These are phyloP conservation scores for Drosophila austrosaltans DNA, from an alignment of 2,888 invertebrate genomes.

Conservation along the genomic window DNA sequence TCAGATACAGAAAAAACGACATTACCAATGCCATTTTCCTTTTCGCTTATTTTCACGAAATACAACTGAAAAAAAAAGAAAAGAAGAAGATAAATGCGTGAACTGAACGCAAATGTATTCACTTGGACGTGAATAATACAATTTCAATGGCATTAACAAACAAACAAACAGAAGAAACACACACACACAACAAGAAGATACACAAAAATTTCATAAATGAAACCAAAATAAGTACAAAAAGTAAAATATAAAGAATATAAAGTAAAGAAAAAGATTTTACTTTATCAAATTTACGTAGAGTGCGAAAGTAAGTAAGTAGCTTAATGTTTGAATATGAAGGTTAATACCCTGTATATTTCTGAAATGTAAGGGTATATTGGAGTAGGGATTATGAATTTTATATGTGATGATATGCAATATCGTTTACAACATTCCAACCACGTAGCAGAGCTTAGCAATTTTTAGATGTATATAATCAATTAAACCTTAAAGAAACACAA, in stretches of 20 bases:
- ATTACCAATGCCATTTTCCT: constrained; percentile 25
- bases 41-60: constrained; percentile 21
- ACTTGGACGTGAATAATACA: constrained; percentile 72
- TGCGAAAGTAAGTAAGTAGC: constrained; percentile 36
- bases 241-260: constrained; percentile 7
- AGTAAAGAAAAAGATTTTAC: constrained; percentile 44
- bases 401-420: too few species aligned
- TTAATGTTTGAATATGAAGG: constrained; percentile 44
- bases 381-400: too few species aligned
- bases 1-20: constrained; percentile 43
- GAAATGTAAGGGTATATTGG: background rate
- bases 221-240: constrained; percentile 65
- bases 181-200: background rate
- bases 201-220: constrained; percentile 78
- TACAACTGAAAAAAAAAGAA: constrained; percentile 23
- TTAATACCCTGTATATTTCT: background rate
- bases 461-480: too few species aligned
- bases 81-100: constrained; percentile 38
- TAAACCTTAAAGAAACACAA: too few species aligned
- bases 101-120: constrained; percentile 66
- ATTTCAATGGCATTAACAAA: constrained; percentile 73
- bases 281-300: constrained; percentile 55
- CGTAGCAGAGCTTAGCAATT: too few species aligned
- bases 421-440: too few species aligned
- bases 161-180: constrained; percentile 14